Percentiles rank a stretch among this genome's conserved stretches.
Evolutionary conservation across 2,888 invertebrate genomes (phyloP).

Genomic region (Volucella inflata): DNA sequence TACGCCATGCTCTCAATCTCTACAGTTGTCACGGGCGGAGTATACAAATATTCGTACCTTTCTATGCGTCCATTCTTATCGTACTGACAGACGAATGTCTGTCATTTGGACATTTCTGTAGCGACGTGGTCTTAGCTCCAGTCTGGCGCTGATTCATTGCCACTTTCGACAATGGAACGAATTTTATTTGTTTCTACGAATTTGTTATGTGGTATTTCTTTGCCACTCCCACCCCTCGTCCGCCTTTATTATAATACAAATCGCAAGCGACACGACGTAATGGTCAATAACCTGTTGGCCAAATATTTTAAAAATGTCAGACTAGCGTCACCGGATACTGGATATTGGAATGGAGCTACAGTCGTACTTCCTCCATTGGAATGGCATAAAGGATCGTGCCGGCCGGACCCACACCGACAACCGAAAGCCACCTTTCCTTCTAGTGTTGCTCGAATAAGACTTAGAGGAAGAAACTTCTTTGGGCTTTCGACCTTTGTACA

Average conservation of each 20-base stretch:
- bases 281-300: constrained; percentile 30
- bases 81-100: constrained; percentile 61
- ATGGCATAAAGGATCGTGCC: no score
- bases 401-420: no score
- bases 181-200: constrained; percentile 37
- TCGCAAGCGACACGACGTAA: constrained; percentile 7
- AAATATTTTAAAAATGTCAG: constrained; percentile 39
- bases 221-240: no score
- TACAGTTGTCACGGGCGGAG: constrained; percentile 56
- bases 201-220: no score
- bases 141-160: constrained; percentile 66
- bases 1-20: constrained; percentile 70
- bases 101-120: constrained; percentile 48
- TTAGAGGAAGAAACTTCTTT: no score
- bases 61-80: constrained; percentile 58
- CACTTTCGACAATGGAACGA: constrained; percentile 62
- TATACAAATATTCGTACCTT: neutral
- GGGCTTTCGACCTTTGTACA: no score
- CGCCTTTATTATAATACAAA: neutral
- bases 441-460: no score
- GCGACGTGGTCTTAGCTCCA: neutral
- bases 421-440: no score
- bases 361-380: no score
- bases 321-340: constrained; percentile 13
- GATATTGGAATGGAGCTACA: neutral